Base-by-base conservation (phyloP, 2,888 invertebrate genomes). In the Ceramica pisi region DNA sequence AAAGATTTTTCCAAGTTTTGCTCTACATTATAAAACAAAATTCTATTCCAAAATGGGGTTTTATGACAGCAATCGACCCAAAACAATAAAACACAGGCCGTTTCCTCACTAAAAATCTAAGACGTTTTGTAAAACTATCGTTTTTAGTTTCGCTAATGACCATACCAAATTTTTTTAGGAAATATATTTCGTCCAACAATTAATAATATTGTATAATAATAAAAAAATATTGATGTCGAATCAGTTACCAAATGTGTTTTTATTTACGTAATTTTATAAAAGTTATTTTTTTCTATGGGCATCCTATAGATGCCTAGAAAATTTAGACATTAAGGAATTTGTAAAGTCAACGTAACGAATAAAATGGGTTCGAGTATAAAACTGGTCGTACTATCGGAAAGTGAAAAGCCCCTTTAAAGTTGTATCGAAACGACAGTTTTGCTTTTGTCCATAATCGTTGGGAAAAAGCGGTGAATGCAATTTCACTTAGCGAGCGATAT, bases 401-500 rank as follows among this genome's bases (percentile, higher is more conserved):
- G 67, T 80, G 79, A 31, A 80, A 53, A 65, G 7, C 21, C 65
- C 10, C 67, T 62, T 26, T 80, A 76, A 50, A 61, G 1, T 53
- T 10, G 51, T 61, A 80, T 80, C 38, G 81, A 53, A 67, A 70
- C 56, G 31, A 71, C 46, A 51, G 53, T 64, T 74, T 66, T 62
- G 50, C 56, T 68, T 59, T 60, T 62, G 78, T 65, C 38, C 53
- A 63, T 75, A 78, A 71, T 81, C 60, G 70, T 71, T 50, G 59
- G 44, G 21, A 77, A 80, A 80, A 75, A 71, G 70, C 74, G 44
- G 62, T 31, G 73, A 71, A 74, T 56, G 81, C 78, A 81, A 75
- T 81, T 81, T 69, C 71, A 75, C 71, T 78, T 67, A 68, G 67
- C 62, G 69, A 59, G 69, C 57, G 51, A 81, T 74, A 74, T 78